Evolutionary conservation across 2,888 invertebrate species (phyloP), one percentile per base, ranked within the genome.

Genomic region (Itoplectis maculator): DNA sequence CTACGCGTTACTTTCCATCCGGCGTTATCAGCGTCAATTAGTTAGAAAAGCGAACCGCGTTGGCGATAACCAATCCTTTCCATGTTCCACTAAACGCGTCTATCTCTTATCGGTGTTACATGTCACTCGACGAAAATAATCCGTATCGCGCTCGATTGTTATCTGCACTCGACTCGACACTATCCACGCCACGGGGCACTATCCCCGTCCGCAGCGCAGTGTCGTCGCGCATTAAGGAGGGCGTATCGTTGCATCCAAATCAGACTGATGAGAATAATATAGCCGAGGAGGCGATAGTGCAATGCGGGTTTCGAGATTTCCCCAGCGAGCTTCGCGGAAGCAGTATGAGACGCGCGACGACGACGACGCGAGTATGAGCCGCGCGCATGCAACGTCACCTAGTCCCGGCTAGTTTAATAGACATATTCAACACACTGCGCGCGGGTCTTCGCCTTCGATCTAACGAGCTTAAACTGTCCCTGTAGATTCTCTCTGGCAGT

Each of bases 401-500:
- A 74, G 70, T 42, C 11, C 18, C 72, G 72, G 42, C 76, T 85
- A 80, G 74, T 82, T 83, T 84, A 82, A 86, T 84, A 77, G 79
- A 84, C 77, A 79, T 73, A 73, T 77, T 78, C 81, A 82, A 84
- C 79, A 81, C 77, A n/a, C n/a, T n/a, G n/a, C 68, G 65, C 66
- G 82, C 83, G 80, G 81, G 84, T 86, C 81, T 85, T 82, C 83
- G 73, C 74, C 75, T 83, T 82, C 83, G 74, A 83, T 82, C 82
- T 87, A 87, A 87, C 85, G 82, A 86, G 87, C 86, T 87, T 87
- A 85, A 84, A 84, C 84, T 85, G 86, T 86, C 87, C 82, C 65
- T 69, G 83, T 83, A 83, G 86, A 82, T 82, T 79, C 75, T 75
- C 74, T 63, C 75, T 18, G 35, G 66, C 70, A 68, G 75, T 70